Conservation (phyloP, 2,888 invertebrate genomes). For the Amiota minor region DNA sequence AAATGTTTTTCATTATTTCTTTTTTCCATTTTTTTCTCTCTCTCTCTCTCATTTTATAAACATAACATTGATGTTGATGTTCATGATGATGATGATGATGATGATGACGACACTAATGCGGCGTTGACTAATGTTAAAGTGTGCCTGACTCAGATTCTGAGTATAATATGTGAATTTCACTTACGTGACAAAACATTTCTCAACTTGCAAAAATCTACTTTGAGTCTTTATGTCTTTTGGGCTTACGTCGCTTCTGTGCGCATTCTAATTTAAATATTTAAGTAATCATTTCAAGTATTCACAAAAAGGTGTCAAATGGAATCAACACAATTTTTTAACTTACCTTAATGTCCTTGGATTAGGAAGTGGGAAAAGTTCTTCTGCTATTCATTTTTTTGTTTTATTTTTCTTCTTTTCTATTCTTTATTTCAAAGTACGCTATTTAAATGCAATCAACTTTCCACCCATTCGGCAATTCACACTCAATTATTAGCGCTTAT, state of each 20-base stretch:
- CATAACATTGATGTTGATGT: background rate
- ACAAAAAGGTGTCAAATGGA: slow-evolving; percentile 9
- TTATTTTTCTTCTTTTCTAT: too few relatives aligned
- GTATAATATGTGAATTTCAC: too few relatives aligned
- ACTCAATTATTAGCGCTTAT: too few relatives aligned
- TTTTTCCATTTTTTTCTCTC: background rate
- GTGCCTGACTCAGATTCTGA: too few relatives aligned
- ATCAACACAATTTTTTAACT: background rate
- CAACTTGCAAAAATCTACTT: too few relatives aligned
- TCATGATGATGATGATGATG: background rate
- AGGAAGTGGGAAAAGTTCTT: too few relatives aligned
- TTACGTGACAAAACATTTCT: slow-evolving; percentile 20
- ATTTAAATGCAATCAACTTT: too few relatives aligned
- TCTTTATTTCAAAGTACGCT: too few relatives aligned
- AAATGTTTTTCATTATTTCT: slow-evolving; percentile 6
- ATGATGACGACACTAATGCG: slow-evolving; percentile 20
- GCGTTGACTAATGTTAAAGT: slow-evolving; percentile 7
- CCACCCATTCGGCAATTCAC: too few relatives aligned
- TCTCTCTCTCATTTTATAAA: background rate
- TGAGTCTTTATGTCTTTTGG: background rate
- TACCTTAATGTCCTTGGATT: too few relatives aligned
- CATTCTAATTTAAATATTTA: slow-evolving; percentile 18
- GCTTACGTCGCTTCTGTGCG: background rate
- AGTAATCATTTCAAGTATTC: background rate
- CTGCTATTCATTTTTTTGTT: too few relatives aligned